Evolutionary conservation across 2,113 vertebrate species (phyloP).

Genomic region (Lepidothrix coronata): DNA sequence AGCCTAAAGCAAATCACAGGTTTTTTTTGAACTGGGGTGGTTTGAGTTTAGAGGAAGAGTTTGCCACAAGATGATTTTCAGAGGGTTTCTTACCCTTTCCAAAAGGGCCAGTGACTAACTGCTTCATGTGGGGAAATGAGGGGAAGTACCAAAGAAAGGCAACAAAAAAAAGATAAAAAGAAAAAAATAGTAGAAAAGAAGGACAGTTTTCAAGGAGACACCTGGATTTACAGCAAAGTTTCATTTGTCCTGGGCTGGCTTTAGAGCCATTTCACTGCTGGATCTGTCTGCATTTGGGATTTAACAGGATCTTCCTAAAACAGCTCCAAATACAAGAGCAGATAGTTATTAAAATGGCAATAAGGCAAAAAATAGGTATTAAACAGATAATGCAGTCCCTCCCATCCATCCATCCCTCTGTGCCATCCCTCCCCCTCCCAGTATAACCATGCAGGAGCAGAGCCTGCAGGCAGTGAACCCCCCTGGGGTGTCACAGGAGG

Average conservation of each 20-base stretch:
- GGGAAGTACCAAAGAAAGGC: background rate
- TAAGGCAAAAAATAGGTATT: background rate
- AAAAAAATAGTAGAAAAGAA: background rate
- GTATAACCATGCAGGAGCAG: background rate
- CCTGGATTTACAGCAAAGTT: background rate
- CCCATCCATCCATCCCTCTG: background rate
- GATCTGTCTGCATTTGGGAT: background rate
- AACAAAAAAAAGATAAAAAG: background rate
- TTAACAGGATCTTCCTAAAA: background rate
- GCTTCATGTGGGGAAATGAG: background rate
- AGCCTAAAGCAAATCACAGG: background rate
- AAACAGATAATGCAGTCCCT: background rate
- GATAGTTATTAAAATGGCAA: background rate
- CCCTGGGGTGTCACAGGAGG: fast-evolving
- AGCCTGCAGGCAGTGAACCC: background rate
- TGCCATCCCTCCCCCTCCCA: background rate
- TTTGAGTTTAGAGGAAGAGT: background rate
- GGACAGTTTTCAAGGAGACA: background rate
- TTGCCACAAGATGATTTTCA: background rate
- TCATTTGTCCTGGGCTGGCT: background rate
- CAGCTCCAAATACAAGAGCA: background rate
- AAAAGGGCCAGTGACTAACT: background rate
- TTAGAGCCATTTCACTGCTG: background rate
- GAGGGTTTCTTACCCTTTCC: background rate
- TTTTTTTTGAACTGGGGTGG: background rate